A percentile compares a stretch with the other conserved stretches of the same genome.
These are phyloP conservation scores for Agonopterix alstromeriana DNA, from an alignment of 2,888 invertebrate species.

Conservation along the genomic window DNA sequence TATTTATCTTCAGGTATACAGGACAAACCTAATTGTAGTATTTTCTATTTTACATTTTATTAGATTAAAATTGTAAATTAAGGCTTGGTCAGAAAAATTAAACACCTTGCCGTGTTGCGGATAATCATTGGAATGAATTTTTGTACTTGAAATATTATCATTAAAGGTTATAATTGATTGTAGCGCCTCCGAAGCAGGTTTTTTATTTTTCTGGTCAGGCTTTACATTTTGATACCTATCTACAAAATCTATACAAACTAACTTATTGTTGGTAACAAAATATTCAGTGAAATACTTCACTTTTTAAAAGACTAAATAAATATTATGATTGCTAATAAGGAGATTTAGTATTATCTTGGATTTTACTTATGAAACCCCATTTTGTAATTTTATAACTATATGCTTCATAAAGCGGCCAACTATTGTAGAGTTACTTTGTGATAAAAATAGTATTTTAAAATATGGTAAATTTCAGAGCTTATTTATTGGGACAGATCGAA, in stretches of 20 bases:
- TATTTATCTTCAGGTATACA: conserved; percentile 10
- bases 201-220: not conserved
- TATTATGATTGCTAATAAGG: not conserved
- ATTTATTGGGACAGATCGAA: conserved; percentile 18
- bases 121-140: too few species aligned
- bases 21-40: conserved; percentile 3
- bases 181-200: not conserved
- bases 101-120: too few species aligned
- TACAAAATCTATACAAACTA: conserved; percentile 15
- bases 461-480: conserved; percentile 26
- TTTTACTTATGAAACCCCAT: conserved; percentile 15
- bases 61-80: conserved; percentile 6
- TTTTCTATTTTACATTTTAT: conserved; percentile 10
- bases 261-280: conserved; percentile 3
- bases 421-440: conserved; percentile 29
- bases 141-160: too few species aligned
- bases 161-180: too few species aligned
- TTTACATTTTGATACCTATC: conserved; percentile 19
- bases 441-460: conserved; percentile 32
- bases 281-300: conserved; percentile 9
- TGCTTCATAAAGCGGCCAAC: conserved; percentile 32
- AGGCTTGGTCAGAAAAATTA: too few species aligned
- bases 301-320: conserved; percentile 8
- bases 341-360: conserved; percentile 11
- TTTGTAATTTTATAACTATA: conserved; percentile 23